Evolutionary conservation across 1,140 invertebrate species (phyloP), one percentile per base, ranked within the genome.

Genomic region (Agrypnia vestita): DNA sequence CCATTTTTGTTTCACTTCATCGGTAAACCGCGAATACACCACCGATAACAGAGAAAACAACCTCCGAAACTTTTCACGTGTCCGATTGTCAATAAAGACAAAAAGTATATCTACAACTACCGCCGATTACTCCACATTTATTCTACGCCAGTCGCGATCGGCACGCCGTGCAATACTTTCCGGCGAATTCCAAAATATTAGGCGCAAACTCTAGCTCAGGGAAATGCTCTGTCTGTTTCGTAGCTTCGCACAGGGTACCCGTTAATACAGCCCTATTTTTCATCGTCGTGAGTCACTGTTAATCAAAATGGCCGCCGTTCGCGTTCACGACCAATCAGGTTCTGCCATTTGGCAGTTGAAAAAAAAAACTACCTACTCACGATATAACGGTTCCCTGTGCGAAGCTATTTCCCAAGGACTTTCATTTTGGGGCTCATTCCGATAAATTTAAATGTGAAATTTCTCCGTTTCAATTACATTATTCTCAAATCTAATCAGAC

Each of bases 391-490:
- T 85, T 88, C 88, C 89, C 86, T 88, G 85, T 84, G 88, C 86
- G 88, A 90, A 88, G 88, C 88, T 89, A 87, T 75, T 87, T 89
- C 86, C 88, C 89, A 89, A 89, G 89, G 88, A 89, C 89, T 89
- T 89, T 89, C 86, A 87, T 88, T 88, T 76, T 76, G 79, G 80
- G 76, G 51, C n/a, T 59, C 69, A 80, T 71, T 75, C 62, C 61
- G 67, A 55, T 77, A 77, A 82, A 79, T 79, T 83, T 83, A 15
- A 77, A 80, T 49, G n/a, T 46, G 13, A 9, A 35, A 17, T 76
- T 56, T 64, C 56, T 76, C 51, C 12, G 11, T 73, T 35, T 1
- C 15, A 74, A 13, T 17, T 4, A 11, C 21, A 72, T 74, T 46
- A 8, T 51, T 71, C 17, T 10, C 1, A 9, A 15, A 21, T 51